A percentile compares a stretch with the other conserved stretches of the same genome.
phyloP scores from a whole-genome alignment of 2,113 vertebrate genomes.

The Chloropsis hardwickii region DNA sequence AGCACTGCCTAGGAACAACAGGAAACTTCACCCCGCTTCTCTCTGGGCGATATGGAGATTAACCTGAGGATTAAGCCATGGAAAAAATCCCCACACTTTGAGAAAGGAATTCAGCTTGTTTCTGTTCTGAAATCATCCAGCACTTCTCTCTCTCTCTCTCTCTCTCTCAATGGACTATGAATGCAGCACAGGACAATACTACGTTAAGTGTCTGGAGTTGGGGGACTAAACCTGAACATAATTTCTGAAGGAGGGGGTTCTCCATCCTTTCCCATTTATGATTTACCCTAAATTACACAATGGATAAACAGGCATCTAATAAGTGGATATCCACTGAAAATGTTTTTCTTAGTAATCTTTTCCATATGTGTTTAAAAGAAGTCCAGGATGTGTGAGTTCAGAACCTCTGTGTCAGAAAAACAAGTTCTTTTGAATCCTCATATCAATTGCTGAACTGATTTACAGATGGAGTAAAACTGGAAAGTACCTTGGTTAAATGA shows the following conservation, averaged over 20 bases:
- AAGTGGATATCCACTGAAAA: neutral
- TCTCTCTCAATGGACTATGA: neutral
- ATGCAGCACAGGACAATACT: neutral
- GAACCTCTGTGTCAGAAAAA: neutral
- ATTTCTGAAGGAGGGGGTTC: neutral
- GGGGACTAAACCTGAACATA: neutral
- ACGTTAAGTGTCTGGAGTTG: neutral
- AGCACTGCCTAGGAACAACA: neutral
- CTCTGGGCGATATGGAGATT: neutral
- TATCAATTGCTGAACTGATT: neutral
- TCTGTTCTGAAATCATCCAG: neutral
- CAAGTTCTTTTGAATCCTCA: neutral
- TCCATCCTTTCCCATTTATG: neutral
- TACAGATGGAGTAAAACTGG: neutral
- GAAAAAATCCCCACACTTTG: neutral
- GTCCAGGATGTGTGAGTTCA: neutral
- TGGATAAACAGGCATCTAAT: neutral
- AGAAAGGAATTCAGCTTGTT: neutral
- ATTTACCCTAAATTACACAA: neutral
- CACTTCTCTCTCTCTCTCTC: neutral
- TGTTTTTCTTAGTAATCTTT: slow-evolving; percentile 19
- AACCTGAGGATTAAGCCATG: neutral
- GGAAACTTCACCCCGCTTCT: neutral
- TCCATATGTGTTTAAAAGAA: neutral
- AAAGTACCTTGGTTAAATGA: neutral